A percentile compares a stretch with the other conserved stretches of the same genome.
phyloP scores from a whole-genome alignment of 2,113 vertebrate species.

The Solea solea region DNA sequence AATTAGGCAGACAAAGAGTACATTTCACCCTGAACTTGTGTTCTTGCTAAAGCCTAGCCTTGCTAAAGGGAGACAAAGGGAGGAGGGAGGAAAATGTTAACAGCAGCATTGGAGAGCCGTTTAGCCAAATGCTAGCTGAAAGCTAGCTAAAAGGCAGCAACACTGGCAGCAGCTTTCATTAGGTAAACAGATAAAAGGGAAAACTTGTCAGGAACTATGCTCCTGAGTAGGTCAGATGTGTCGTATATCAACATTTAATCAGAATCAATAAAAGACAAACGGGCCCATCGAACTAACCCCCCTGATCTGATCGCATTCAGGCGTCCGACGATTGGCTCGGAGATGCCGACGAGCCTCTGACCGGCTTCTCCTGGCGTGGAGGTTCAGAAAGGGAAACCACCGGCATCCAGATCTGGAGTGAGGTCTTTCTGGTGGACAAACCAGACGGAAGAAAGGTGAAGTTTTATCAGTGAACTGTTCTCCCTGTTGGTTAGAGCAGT shows the following conservation, averaged over 20 bases:
- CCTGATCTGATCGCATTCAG: conserved; percentile 64
- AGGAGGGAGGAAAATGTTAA: no score
- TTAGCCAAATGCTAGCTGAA: no score
- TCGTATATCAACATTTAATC: not conserved
- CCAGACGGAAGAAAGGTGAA: conserved; percentile 92
- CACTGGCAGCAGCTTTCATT: no score
- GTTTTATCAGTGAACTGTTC: not conserved
- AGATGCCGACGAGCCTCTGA: conserved; percentile 91
- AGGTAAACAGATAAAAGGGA: no score
- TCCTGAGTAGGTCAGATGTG: not conserved
- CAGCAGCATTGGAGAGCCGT: no score
- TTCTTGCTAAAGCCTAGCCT: no score
- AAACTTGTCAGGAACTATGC: no score
- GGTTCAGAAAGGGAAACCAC: conserved; percentile 97
- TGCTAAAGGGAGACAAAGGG: no score
- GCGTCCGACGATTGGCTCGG: conserved; percentile 91
- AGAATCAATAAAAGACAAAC: not conserved
- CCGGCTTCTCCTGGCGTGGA: conserved; percentile 97
- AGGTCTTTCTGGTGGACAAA: conserved; percentile 95
- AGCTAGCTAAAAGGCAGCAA: no score
- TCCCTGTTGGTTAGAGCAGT: no score
- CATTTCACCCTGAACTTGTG: no score
- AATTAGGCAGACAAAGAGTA: no score
- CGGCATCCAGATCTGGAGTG: conserved; percentile 98
- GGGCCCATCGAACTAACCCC: not conserved